These are phyloP conservation scores for Neoarius graeffei DNA, from an alignment of 2,113 vertebrate genomes.

Conservation along the genomic window DNA sequence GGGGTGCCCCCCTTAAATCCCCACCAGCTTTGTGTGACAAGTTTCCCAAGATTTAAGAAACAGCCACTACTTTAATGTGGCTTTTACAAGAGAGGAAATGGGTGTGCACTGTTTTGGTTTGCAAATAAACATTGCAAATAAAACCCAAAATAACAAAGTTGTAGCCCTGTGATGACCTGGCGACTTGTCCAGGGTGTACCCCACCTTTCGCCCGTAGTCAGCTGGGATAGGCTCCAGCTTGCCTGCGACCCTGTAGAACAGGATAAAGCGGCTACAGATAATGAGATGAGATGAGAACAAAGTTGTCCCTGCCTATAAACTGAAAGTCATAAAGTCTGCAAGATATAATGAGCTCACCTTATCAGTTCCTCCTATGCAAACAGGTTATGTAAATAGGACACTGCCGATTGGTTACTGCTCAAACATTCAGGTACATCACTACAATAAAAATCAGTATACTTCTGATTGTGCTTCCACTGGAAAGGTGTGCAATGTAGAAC, in stretches of 20 bases:
- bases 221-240: too few species aligned
- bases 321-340: background rate
- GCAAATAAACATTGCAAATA: too few species aligned
- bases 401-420: background rate
- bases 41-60: background rate
- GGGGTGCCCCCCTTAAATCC: too few species aligned
- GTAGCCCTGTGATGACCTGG: too few species aligned
- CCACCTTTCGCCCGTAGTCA: too few species aligned
- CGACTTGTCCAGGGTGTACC: too few species aligned
- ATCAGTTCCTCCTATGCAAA: background rate
- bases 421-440: background rate
- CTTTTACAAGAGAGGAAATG: background rate
- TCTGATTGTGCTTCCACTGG: background rate
- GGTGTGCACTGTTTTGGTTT: background rate
- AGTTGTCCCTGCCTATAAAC: background rate
- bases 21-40: too few species aligned
- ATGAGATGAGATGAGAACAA: too few species aligned
- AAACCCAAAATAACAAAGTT: too few species aligned
- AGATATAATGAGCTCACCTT: background rate
- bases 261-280: too few species aligned
- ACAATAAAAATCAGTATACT: background rate
- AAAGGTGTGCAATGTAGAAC: background rate
- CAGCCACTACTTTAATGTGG: background rate
- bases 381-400: background rate
- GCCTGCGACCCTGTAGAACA: too few species aligned